These are phyloP conservation scores for Forbesichthys papilliferus DNA, from an alignment of 2,113 vertebrate genomes.

Conservation along the genomic window DNA sequence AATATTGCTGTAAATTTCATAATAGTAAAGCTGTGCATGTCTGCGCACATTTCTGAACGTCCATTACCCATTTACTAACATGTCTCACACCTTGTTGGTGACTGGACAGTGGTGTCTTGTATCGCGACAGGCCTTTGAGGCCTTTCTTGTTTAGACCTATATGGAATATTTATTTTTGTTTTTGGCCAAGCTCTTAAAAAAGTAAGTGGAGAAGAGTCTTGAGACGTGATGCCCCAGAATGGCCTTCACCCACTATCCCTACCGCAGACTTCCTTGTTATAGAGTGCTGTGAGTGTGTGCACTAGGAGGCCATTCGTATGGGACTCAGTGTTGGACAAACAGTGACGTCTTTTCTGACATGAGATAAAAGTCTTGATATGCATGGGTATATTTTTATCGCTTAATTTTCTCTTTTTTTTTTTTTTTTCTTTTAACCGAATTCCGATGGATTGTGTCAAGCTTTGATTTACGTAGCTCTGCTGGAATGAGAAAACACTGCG, in stretches of 20 bases:
- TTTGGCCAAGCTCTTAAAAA: background rate
- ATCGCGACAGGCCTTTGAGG: background rate
- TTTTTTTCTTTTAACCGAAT: conserved; percentile 66
- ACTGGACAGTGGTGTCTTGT: background rate
- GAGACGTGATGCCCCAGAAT: background rate
- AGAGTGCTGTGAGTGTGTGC: conserved; percentile 26
- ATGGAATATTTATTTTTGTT: background rate
- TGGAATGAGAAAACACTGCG: conserved; percentile 70
- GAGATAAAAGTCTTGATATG: conserved; percentile 45
- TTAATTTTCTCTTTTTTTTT: conserved; percentile 47
- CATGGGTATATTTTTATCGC: conserved; percentile 32
- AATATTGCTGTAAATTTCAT: conserved; percentile 41
- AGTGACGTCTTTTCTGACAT: conserved; percentile 56
- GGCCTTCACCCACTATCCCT: conserved; percentile 16
- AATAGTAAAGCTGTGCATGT: conserved; percentile 44
- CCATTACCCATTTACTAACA: conserved; percentile 34
- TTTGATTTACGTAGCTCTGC: conserved; percentile 76
- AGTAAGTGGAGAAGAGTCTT: background rate
- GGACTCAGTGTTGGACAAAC: conserved; percentile 65
- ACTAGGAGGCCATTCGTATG: conserved; percentile 31
- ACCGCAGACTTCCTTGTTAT: conserved; percentile 24
- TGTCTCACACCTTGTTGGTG: conserved; percentile 9
- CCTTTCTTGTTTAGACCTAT: background rate
- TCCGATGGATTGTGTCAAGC: conserved; percentile 70
- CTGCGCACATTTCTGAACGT: background rate